These are phyloP conservation scores for Charadrius vociferus DNA, from an alignment of 2,113 vertebrate species.

Conservation along the genomic window DNA sequence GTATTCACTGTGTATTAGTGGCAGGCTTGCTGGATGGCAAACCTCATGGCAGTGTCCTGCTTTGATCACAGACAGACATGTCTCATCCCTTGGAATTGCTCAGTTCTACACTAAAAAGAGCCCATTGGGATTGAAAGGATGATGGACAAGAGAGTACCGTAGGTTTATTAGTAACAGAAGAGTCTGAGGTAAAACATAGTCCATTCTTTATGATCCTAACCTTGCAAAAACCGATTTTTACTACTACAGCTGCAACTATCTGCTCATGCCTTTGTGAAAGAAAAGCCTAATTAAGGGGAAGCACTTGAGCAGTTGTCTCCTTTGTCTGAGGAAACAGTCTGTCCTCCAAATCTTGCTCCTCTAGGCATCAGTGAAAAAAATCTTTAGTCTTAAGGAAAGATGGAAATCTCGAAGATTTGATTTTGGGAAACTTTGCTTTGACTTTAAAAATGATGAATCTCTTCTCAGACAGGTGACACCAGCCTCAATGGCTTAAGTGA, in stretches of 20 bases:
- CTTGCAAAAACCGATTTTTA: neutral
- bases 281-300: conserved; percentile 1
- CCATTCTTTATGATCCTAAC: neutral
- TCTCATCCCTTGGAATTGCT: neutral
- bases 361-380: neutral
- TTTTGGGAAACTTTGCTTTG: neutral
- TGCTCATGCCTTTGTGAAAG: neutral
- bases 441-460: neutral
- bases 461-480: neutral
- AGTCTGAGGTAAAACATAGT: neutral
- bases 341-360: neutral
- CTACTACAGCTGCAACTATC: neutral
- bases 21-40: neutral
- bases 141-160: neutral
- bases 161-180: neutral
- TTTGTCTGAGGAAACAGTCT: neutral
- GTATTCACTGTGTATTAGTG: neutral
- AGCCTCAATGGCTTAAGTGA: neutral
- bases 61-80: neutral
- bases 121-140: neutral
- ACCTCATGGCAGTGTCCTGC: neutral
- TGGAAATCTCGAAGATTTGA: neutral
- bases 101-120: neutral
- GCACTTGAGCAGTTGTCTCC: neutral
- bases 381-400: neutral